Evolutionary conservation across 2,888 invertebrate species (phyloP), one percentile per base, ranked within the genome.

Genomic region (Athetis lepigone): DNA sequence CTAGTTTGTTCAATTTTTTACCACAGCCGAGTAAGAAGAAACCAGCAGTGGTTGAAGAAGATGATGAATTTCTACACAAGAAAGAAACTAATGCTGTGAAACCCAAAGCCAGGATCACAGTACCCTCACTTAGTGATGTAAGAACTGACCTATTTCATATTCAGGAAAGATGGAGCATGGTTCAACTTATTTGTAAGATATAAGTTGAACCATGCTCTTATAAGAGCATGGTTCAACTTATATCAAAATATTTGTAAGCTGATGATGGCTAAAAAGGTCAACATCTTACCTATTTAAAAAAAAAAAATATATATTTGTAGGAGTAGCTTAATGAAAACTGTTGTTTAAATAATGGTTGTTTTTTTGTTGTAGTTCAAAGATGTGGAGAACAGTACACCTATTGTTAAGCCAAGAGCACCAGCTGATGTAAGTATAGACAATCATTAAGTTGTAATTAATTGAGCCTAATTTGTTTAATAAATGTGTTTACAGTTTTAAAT

Each of bases 61-160:
- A 97, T 77, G 96, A 97, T 85, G 96, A 96, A 72, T 96, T 96
- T 77, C 82, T 96, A 13, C 95, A 95, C 65, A 96, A 96, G 81
- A 96, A 96, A 75, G 96, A 95, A 69, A 83, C 70, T 5, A 87
- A 82, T 63, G 45, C 81, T 56, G 85, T 90, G 69, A 95, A 89
- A 88, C 94, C 92, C 71, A 94, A 96, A 59, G 96, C 96, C 0
- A 96, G 96, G 88, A 97, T 97, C 71, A 95, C 95, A 42, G 96
- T 97, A 51, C 97, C 97, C 1, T 96, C 97, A 1, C 89, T 97
- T 4, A 95, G 95, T 76, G 96, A 97, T 87, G 96, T 96, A 90
- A 90, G 91, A 81, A 42, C 2, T 8, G 4, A 6, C 6, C 25
- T 4, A 25, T 25, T 2, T n/a, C n/a, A n/a, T n/a, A n/a, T n/a